Evolutionary conservation across 2,113 vertebrate species (phyloP), one percentile per base, ranked within the genome.

Genomic region (Alexandromys fortis): DNA sequence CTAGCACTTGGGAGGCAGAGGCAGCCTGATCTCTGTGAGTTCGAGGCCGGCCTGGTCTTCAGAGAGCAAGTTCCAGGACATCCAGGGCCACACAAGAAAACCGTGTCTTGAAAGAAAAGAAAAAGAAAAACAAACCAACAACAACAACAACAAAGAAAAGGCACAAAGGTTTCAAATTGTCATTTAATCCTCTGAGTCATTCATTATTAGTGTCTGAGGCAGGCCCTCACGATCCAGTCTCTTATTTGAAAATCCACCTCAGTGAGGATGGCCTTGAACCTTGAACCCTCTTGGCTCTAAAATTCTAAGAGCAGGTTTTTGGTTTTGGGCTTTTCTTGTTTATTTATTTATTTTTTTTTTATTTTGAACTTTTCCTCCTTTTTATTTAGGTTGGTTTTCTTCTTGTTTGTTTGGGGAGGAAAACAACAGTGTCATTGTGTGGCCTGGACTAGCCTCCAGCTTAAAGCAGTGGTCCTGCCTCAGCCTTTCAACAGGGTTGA

Each of bases 311-410:
- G 9, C 49, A 72, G 33, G 33, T 19, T 70, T 68, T 8, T 63
- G 61, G 52, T 96, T 5, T 83, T 12, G 49, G 49, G 49, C 49
- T 49, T 49, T 49, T 49, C 49, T 49, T 49, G 1, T 33, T 33
- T 17, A 16, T 11, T 11, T 7, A 7, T 82, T 61, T 14, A 1
- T 61, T 42, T 28, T 30, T 55, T 49, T 2, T 55, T 26, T 3
- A 1, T 55, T 5, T 0, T 55, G 49, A 2, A 5, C 17, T 13
- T 55, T 58, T 58, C 5, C 35, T 38, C 5, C 21, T 42, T 22
- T 55, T n/a, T n/a, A 7, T 61, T 82, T 38, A 14, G n/a, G 3
- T 58, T 58, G 21, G 55, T 58, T 58, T 58, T 58, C 17, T 58
- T 58, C 55, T 58, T 58, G 17, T 58, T 58, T 58, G 55, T 58